Base-by-base conservation (phyloP, 30 jellyfish, hydroid and myxozoan genomes). In the Turritopsis rubra region DNA sequence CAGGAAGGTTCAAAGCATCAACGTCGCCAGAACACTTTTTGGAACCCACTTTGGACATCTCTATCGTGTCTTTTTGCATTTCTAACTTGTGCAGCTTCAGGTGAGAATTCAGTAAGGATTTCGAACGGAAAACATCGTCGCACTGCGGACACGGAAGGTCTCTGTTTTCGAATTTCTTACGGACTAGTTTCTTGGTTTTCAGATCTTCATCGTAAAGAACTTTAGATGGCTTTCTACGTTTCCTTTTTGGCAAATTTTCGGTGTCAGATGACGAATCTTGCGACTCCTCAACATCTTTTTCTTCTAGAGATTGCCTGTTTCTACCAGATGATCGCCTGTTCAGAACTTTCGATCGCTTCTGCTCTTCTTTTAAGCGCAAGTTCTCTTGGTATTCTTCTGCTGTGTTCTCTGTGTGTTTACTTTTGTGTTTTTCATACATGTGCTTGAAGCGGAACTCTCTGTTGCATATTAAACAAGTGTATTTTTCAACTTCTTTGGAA, bases 351-450 rank as follows among this genome's bases (percentile, higher is more conserved):
- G 52, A 20, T 41, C 30, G 29, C 53, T 70, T 52, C 65, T 21
- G 26, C 79, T 80, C 87, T 53, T 24, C 24, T 53, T 80, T 80
- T 9, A 28, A 65, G 54, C 78, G 53, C 21, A 41, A 21, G 16
- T 70, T 41, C 29, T 80, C 81, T 26, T 80, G 81, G 28, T 29
- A 80, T 80, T 80, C 87, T 30, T 65, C 87, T 4, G 87, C 84
- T 52, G 87, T 80, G 24, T 53, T 80, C 28, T 80, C 87, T 4
- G 85, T 29, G 71, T 82, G 88, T 28, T 82, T 82, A 22, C 28
- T 26, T 28, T 65, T 23, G 52, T 82, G 88, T 20, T 22, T 25
- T 16, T 82, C 88, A n/a, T 24, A 71, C 52, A 66, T 65, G 22
- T 52, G 82, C 31, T 52, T 65, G 7, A 24, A 71, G 20, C 73